Percentiles rank a stretch among this genome's conserved stretches.
These are phyloP conservation scores for Saturnia japonica DNA, from an alignment of 2,888 invertebrate genomes.

Conservation along the genomic window DNA sequence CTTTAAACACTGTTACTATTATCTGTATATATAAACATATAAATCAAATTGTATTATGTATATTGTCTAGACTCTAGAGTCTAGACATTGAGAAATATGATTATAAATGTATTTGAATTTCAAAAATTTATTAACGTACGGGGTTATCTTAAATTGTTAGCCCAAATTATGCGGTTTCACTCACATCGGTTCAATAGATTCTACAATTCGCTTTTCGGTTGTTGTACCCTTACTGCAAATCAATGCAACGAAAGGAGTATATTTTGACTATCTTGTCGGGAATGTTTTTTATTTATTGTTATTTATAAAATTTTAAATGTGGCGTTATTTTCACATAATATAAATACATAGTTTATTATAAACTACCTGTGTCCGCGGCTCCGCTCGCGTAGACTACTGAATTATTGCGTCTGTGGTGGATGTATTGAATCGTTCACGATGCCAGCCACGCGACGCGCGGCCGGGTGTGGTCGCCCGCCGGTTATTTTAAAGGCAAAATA, in stretches of 20 bases:
- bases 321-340: too few species aligned
- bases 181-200: background rate
- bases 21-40: background rate
- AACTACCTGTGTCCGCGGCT: too few species aligned
- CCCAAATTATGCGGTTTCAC: background rate
- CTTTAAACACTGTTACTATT: background rate
- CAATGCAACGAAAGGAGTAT: background rate
- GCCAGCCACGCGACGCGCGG: too few species aligned
- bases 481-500: too few species aligned
- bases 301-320: background rate
- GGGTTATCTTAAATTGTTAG: background rate
- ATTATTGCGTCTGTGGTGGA: too few species aligned
- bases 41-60: background rate
- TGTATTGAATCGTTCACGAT: too few species aligned
- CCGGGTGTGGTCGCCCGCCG: too few species aligned
- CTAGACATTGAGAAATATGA: conserved; percentile 4
- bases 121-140: conserved; percentile 26
- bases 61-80: background rate
- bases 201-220: background rate
- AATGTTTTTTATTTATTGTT: background rate
- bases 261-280: background rate
- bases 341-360: too few species aligned
- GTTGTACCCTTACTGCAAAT: background rate
- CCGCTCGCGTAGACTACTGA: too few species aligned
- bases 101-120: background rate